These are phyloP conservation scores for Rhorus exstirpatorius DNA, from an alignment of 2,888 invertebrate species.

Conservation along the genomic window DNA sequence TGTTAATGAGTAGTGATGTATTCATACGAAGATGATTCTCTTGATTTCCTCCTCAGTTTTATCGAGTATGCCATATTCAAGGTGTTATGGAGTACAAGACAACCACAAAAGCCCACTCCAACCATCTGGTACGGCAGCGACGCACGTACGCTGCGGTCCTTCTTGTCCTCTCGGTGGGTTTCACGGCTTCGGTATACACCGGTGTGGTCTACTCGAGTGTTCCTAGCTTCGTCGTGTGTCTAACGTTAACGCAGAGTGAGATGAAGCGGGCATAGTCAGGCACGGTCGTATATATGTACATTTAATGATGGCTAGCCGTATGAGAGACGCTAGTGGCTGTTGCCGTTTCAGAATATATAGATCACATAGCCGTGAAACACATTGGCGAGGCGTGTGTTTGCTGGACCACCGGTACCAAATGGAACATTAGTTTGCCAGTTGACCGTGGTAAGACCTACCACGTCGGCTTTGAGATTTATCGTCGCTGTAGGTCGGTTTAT, in stretches of 20 bases:
- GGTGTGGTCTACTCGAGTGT: conserved; percentile 37
- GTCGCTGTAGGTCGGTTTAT: conserved; percentile 58
- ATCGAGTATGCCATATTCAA: too few relatives aligned
- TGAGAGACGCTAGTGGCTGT: conserved; percentile 40
- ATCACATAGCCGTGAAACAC: conserved; percentile 63
- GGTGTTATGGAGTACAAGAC: too few relatives aligned
- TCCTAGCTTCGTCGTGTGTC: conserved; percentile 43
- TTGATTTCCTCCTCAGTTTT: too few relatives aligned
- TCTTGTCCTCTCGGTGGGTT: conserved; percentile 18
- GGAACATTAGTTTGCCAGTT: conserved; percentile 78
- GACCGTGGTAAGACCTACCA: conserved; percentile 79
- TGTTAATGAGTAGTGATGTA: too few relatives aligned
- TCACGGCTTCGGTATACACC: not conserved
- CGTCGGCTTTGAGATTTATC: conserved; percentile 78
- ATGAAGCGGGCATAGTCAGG: conserved; percentile 34
- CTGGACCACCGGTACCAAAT: conserved; percentile 70
- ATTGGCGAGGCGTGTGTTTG: conserved; percentile 67
- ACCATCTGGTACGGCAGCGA: not conserved
- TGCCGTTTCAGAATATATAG: conserved; percentile 51
- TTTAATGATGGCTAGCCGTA: conserved; percentile 38
- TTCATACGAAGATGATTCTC: too few relatives aligned
- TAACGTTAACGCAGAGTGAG: conserved; percentile 53
- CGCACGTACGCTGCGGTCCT: conserved; percentile 7
- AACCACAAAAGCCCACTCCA: not conserved
- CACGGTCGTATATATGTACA: not conserved